phyloP scores from a whole-genome alignment of 2,888 invertebrate species.

The Amiota mariae region DNA sequence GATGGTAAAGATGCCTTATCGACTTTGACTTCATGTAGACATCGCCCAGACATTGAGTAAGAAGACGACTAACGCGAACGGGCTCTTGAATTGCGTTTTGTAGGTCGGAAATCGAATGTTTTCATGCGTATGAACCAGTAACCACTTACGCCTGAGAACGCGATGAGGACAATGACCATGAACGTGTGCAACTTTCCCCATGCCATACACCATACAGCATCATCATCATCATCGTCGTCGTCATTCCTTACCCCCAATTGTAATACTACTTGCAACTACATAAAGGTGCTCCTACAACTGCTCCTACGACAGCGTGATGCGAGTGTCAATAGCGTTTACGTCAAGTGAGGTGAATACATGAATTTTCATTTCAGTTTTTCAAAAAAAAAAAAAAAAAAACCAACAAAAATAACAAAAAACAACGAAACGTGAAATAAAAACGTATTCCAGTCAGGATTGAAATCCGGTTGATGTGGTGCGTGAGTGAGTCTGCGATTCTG shows the following conservation, averaged over 20 bases:
- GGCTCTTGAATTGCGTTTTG: constrained; percentile 32
- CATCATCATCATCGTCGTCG: neutral
- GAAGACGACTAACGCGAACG: constrained; percentile 1
- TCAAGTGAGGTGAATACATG: constrained; percentile 38
- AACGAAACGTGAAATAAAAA: constrained; percentile 40
- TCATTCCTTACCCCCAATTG: neutral
- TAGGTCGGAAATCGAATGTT: constrained; percentile 63
- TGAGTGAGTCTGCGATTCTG: constrained; percentile 46
- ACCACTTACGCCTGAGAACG: constrained; percentile 51
- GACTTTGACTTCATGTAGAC: constrained; percentile 57
- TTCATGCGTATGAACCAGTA: constrained; percentile 51
- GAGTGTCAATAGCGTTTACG: constrained; percentile 48
- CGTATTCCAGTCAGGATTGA: constrained; percentile 62
- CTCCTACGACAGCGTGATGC: constrained; percentile 59
- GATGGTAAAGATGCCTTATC: constrained; percentile 27
- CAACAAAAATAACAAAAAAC: neutral
- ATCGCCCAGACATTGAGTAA: constrained; percentile 54
- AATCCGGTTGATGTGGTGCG: constrained; percentile 43
- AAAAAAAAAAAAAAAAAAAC: constrained; percentile 43
- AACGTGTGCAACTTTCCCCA: constrained; percentile 42
- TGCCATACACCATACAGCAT: too few species aligned
- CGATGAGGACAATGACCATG: constrained; percentile 36
- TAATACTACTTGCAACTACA: constrained; percentile 43
- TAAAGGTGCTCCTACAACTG: constrained; percentile 56
- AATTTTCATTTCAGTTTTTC: constrained; percentile 57